These are phyloP conservation scores for Aurelia aurita complex sp. Pacific DNA, from an alignment of 30 jellyfish, hydroid and myxozoan genomes.

Conservation along the genomic window DNA sequence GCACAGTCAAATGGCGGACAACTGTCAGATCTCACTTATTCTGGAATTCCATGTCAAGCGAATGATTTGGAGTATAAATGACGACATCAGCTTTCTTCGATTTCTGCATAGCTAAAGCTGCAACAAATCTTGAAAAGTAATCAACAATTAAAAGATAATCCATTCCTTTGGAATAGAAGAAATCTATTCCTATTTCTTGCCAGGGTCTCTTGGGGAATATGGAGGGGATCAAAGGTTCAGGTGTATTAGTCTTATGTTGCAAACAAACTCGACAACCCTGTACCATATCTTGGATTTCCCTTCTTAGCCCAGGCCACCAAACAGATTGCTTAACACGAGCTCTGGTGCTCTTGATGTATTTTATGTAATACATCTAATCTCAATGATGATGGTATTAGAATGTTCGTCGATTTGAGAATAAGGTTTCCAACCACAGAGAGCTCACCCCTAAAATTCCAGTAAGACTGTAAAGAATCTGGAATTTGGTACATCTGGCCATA, in stretches of 20 bases:
- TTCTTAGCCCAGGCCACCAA: background rate
- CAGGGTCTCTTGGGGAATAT: conserved; percentile 16
- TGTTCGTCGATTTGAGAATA: background rate
- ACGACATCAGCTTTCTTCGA: background rate
- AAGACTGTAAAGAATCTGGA: background rate
- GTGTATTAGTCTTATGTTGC: conserved; percentile 8
- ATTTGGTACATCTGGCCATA: conserved; percentile 18
- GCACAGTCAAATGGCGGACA: background rate
- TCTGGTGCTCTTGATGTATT: conserved; percentile 30
- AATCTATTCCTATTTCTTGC: conserved; percentile 14
- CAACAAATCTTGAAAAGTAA: no score
- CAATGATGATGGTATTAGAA: conserved; percentile 23
- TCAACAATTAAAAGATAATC: no score
- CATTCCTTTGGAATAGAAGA: conserved; percentile 22
- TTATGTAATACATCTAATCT: conserved; percentile 14
- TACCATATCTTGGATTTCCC: background rate
- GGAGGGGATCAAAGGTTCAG: conserved; percentile 29
- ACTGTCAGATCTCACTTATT: background rate
- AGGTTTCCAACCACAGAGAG: conserved; percentile 36
- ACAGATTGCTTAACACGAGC: conserved; percentile 24
- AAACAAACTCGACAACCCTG: conserved; percentile 29
- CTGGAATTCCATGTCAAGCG: background rate
- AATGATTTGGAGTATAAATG: background rate
- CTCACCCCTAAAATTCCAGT: background rate
- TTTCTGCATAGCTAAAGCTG: no score